Evolutionary conservation across 1,140 invertebrate genomes (phyloP).

Genomic region (Pygmarrhopalites habei): DNA sequence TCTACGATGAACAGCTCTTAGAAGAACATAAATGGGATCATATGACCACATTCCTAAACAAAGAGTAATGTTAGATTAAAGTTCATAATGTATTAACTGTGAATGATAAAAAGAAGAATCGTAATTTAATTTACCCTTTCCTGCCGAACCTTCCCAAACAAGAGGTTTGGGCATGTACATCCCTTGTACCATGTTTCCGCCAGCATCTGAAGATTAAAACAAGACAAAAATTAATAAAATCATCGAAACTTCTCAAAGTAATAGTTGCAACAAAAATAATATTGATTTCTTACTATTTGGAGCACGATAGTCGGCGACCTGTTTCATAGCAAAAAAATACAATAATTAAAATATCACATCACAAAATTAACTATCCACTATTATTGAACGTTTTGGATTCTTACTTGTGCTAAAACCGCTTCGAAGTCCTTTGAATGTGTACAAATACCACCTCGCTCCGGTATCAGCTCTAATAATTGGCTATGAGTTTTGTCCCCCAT

Average conservation of each 20-base stretch:
- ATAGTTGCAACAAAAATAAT: too few relatives aligned
- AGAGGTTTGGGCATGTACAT: conserved; percentile 81
- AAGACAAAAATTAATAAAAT: too few relatives aligned
- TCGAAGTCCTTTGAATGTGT: conserved; percentile 86
- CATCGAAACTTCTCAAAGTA: too few relatives aligned
- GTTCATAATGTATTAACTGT: too few relatives aligned
- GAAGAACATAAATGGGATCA: conserved; percentile 84
- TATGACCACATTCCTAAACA: too few relatives aligned
- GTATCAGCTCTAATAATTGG: conserved; percentile 88
- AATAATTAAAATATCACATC: not conserved
- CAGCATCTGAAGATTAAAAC: conserved; percentile 68
- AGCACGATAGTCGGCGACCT: conserved; percentile 68
- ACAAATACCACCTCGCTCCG: conserved; percentile 78
- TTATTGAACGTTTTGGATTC: not conserved
- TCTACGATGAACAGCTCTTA: conserved; percentile 82
- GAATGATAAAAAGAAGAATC: too few relatives aligned
- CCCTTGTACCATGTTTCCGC: conserved; percentile 83
- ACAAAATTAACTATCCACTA: conserved; percentile 2
- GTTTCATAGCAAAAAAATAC: conserved; percentile 11
- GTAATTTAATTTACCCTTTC: too few relatives aligned
- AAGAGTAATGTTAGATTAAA: too few relatives aligned
- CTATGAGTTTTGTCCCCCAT: conserved; percentile 92
- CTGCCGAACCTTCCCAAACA: conserved; percentile 88
- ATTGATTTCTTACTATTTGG: too few relatives aligned
- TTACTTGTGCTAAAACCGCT: conserved; percentile 64